Base-by-base conservation (phyloP, 2,797 vertebrate species). In the Philypnodon macrostomus region DNA sequence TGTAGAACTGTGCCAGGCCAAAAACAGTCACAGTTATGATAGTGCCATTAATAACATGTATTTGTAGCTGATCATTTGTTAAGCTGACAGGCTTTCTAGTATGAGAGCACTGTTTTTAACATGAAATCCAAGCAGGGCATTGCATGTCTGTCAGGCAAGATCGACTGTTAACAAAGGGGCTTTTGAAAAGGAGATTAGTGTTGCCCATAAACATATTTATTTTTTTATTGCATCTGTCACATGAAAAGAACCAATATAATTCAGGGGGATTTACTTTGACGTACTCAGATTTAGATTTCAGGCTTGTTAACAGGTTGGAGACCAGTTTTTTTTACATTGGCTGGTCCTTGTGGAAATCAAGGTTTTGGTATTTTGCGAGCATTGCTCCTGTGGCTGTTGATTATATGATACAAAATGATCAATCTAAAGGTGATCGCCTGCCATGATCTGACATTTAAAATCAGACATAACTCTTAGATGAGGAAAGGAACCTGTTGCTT, bases 401-500 rank as follows among this genome's bases (percentile, higher is more conserved):
- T 68, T 67, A 27, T 30, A 13, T 47, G 27, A 12, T 34, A 39
- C 59, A 57, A 39, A 37, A 32, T 39, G n/a, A 17, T n/a, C n/a
- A 59, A 19, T 47, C 47, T 19, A 59, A 63, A 50, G 33, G 44
- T 18, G 58, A 70, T 53, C 31, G 5, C 57, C 63, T 52, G 61
- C 49, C 29, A 45, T 30, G 56, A 53, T 21, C 39, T 61, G 55
- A 67, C 66, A 70, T 67, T 79, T 69, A 46, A 54, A 67, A 70
- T 53, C 60, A 62, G 35, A 48, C 38, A 39, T 24, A n/a, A 56
- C 63, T 40, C 39, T 41, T 15, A 48, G 21, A 31, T 26, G 19
- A 12, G 19, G 16, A 15, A 1, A 7, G 33, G 21, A 55, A 57
- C 41, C 40, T 60, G 53, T 49, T 47, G 35, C 50, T 59, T 66